Evolutionary conservation across 2,888 invertebrate species (phyloP).

Genomic region (Ryuthela nishihirai): DNA sequence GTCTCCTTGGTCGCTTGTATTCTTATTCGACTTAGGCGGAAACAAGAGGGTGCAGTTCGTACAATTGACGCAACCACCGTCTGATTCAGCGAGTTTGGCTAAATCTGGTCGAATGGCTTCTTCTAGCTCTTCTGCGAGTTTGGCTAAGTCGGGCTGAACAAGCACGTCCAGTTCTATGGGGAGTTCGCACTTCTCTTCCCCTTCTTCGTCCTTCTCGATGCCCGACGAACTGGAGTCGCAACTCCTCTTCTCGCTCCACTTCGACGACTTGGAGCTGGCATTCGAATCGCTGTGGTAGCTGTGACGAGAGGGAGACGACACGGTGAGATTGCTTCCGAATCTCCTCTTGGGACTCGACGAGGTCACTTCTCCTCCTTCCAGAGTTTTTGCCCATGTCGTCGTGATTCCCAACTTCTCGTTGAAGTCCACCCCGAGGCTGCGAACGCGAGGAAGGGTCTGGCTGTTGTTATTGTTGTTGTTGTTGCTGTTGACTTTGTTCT

Average conservation of each 20-base stretch:
- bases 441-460: constrained; percentile 1
- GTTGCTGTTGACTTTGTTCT: constrained; percentile 3
- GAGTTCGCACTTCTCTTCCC: neutral
- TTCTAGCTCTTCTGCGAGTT: constrained; percentile 4
- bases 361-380: neutral
- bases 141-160: neutral
- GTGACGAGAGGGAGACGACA: constrained; percentile 11
- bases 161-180: neutral
- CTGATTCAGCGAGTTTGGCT: constrained; percentile 14
- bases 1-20: too few relatives aligned
- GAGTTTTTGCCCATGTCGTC: constrained; percentile 5
- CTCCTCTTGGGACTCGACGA: neutral
- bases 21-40: constrained; percentile 7
- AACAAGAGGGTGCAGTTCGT: constrained; percentile 28
- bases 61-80: constrained; percentile 22
- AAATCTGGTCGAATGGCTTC: constrained; percentile 24
- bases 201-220: neutral
- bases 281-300: constrained; percentile 1
- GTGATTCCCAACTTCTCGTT: constrained; percentile 17
- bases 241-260: neutral
- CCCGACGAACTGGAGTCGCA: constrained; percentile 1
- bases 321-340: constrained; percentile 14
- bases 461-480: constrained; percentile 12
- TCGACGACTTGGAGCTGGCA: constrained; percentile 8
- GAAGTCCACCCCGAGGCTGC: constrained; percentile 20